Evolutionary conservation across 2,113 vertebrate species (phyloP).

Genomic region (Gymnogyps californianus): DNA sequence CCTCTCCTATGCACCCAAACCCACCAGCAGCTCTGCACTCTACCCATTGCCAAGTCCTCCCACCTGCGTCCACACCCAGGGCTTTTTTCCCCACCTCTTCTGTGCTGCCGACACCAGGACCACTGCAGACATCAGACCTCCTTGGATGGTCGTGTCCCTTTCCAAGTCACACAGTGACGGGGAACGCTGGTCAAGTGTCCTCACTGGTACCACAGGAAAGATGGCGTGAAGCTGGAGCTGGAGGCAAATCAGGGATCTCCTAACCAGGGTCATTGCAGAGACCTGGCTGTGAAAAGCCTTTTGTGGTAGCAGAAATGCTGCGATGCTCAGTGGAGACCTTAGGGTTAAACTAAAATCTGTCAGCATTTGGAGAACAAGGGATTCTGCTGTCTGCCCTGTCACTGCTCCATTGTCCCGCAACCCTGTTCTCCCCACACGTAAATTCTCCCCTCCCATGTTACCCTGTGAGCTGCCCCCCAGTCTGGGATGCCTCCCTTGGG

Average conservation of each 20-base stretch:
- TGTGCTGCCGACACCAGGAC: not conserved
- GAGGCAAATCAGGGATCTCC: not conserved
- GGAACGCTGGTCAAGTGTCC: not conserved
- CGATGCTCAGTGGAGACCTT: not conserved
- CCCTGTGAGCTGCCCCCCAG: not conserved
- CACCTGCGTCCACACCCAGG: not conserved
- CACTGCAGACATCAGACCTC: not conserved
- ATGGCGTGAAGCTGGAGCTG: not conserved
- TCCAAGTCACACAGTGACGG: not conserved
- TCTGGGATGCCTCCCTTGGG: not conserved
- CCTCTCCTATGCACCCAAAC: not conserved
- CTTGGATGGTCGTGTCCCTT: fast-evolving
- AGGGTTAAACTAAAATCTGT: not conserved
- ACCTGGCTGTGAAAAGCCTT: not conserved
- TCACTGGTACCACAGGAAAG: not conserved
- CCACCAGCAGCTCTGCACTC: not conserved
- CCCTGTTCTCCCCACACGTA: not conserved
- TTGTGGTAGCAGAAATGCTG: not conserved
- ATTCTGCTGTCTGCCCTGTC: not conserved
- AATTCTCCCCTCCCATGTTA: not conserved
- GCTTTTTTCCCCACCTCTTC: not conserved
- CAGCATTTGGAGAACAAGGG: not conserved
- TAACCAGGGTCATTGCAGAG: not conserved
- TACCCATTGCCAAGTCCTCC: no score
- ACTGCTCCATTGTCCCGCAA: not conserved